phyloP scores from a whole-genome alignment of 1,140 invertebrate species.

The Dryas iulia region DNA sequence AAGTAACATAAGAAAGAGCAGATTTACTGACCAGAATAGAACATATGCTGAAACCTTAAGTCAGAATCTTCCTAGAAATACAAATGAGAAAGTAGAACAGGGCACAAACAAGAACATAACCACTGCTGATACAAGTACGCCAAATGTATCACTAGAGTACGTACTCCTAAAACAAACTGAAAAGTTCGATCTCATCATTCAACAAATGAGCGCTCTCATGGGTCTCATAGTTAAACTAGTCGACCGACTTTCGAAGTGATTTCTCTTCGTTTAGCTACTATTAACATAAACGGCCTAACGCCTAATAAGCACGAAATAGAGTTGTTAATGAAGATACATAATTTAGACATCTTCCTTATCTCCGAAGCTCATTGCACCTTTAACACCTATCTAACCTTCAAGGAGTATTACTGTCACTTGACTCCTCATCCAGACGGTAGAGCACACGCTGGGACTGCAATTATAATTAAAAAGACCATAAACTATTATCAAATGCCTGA shows the following conservation, averaged over 20 bases:
- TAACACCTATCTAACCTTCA: constrained; percentile 4
- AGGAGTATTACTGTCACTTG: constrained; percentile 8
- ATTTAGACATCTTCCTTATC: too few species aligned
- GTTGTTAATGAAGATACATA: constrained; percentile 8
- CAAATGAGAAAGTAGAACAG: too few species aligned
- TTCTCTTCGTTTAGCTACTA: constrained; percentile 19
- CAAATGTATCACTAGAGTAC: constrained; percentile 39
- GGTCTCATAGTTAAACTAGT: constrained; percentile 34
- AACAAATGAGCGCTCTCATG: too few species aligned
- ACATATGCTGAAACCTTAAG: too few species aligned
- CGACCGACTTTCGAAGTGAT: constrained; percentile 28
- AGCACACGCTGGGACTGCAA: constrained; percentile 30
- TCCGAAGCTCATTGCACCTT: constrained; percentile 28
- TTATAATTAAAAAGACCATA: constrained; percentile 27
- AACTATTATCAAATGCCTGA: constrained; percentile 22
- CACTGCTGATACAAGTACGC: constrained; percentile 20
- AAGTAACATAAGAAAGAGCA: too few species aligned
- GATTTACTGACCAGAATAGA: too few species aligned
- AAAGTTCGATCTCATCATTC: too few species aligned
- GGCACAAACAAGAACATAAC: not conserved
- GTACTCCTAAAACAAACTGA: too few species aligned
- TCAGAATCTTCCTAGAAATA: too few species aligned
- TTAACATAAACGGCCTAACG: constrained; percentile 39
- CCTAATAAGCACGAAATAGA: constrained; percentile 32
- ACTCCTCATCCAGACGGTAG: constrained; percentile 38